These are phyloP conservation scores for Thrips palmi DNA, from an alignment of 1,140 invertebrate species.

Conservation along the genomic window DNA sequence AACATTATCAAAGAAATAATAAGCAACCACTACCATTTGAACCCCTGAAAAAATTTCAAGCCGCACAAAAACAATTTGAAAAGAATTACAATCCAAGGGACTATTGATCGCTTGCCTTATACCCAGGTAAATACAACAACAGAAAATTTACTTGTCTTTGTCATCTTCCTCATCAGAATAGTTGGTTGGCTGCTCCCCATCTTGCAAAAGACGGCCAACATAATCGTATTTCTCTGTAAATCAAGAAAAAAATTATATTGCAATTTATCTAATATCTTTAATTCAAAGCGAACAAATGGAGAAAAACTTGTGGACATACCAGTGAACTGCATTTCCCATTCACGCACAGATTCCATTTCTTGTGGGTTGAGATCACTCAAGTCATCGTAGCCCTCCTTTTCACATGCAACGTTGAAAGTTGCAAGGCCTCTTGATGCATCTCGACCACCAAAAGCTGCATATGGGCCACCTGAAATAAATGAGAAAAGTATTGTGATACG, in stretches of 20 bases:
- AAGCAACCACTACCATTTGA: no score
- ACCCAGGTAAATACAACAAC: no score
- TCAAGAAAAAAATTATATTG: slow-evolving; percentile 14
- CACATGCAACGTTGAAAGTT: slow-evolving; percentile 73
- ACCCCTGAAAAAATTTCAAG: no score
- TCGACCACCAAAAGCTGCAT: slow-evolving; percentile 62
- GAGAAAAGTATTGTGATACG: slow-evolving; percentile 13
- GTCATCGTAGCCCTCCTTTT: slow-evolving; percentile 84
- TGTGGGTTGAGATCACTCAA: slow-evolving; percentile 76
- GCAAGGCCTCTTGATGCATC: slow-evolving; percentile 90
- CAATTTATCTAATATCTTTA: slow-evolving; percentile 3
- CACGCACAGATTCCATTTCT: slow-evolving; percentile 72
- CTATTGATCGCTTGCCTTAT: no score
- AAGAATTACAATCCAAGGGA: no score
- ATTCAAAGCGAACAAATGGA: background rate
- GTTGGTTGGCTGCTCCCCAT: slow-evolving; percentile 74
- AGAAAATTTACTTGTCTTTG: no score
- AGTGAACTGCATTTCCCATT: slow-evolving; percentile 96
- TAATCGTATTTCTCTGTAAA: slow-evolving; percentile 84
- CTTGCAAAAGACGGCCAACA: slow-evolving; percentile 78
- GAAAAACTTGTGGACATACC: slow-evolving; percentile 50
- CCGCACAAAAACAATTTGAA: no score
- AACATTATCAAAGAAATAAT: no score
- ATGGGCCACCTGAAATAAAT: slow-evolving; percentile 59
- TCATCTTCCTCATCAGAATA: slow-evolving; percentile 86